Evolutionary conservation across 1,140 invertebrate genomes (phyloP), one percentile per base, ranked within the genome.

Genomic region (Holcopasites calliopsidis): DNA sequence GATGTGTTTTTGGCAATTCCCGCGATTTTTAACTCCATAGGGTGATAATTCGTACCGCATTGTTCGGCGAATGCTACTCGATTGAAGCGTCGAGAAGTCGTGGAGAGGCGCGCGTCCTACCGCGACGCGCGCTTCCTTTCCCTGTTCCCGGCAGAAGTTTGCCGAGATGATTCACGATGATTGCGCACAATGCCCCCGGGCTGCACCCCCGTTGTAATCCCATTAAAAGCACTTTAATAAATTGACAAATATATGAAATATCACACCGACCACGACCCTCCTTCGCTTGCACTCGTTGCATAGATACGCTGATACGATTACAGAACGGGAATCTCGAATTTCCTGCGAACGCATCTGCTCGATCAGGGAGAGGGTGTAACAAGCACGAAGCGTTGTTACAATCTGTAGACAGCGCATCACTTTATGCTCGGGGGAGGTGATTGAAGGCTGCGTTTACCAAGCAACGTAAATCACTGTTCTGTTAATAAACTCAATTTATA

Each of bases 171-270:
- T 74, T 78, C 76, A 78, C 50, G 8, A 11, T 50, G 71, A 73
- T 73, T 65, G 54, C 61, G 28, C 49, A 18, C 18, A 11, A 44
- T 62, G 26, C n/a, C n/a, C n/a, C n/a, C 50, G 42, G 18, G 21
- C 68, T 57, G 49, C 54, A 16, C 54, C 71, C 69, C 75, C 80
- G 47, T 49, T 44, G 47, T 70, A 80, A 90, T 90, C 87, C n/a
- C 88, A 89, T 88, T 88, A 90, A 85, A 85, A 85, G 87, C 89
- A 90, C 89, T 90, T 89, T 90, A 88, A 89, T 88, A 87, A 89
- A 90, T 90, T 88, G 86, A 88, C 84, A 84, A 87, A 87, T 83
- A 85, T 85, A 85, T 86, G 84, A 82, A 87, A 87, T 84, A 87
- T 86, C 69, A 58, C 44, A 57, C 64, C 49, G 38, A 16, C 13